phyloP scores from a whole-genome alignment of 2,113 vertebrate species.

The Progne subis region DNA sequence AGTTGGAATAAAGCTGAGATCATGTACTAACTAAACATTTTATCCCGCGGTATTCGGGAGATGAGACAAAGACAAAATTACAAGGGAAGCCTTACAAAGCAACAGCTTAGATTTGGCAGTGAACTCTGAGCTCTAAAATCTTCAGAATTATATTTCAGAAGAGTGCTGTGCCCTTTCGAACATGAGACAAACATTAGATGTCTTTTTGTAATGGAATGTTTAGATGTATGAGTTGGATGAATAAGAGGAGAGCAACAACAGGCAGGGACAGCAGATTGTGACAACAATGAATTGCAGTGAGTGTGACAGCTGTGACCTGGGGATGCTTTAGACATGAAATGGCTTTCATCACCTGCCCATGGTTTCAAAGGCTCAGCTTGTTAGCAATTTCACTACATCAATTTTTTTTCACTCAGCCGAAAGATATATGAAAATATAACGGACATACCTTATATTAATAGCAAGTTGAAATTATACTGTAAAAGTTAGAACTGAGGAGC shows the following conservation, averaged over 20 bases:
- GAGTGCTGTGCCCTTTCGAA: slow-evolving; percentile 55
- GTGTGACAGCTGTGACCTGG: slow-evolving; percentile 70
- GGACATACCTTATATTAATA: background rate
- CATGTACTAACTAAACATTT: slow-evolving; percentile 46
- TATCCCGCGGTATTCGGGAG: background rate
- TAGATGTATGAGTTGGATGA: slow-evolving; percentile 71
- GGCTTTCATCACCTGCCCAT: slow-evolving; percentile 64
- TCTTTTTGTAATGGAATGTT: slow-evolving; percentile 70
- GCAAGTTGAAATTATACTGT: background rate
- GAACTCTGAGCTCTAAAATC: slow-evolving; percentile 45
- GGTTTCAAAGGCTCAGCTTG: slow-evolving; percentile 55
- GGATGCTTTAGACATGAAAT: slow-evolving; percentile 65
- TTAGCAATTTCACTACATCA: slow-evolving; percentile 38
- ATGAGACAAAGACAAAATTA: slow-evolving; percentile 46
- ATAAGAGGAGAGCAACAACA: slow-evolving; percentile 60
- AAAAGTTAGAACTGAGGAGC: background rate
- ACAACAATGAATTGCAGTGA: slow-evolving; percentile 69
- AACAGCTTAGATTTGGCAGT: slow-evolving; percentile 32
- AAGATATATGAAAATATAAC: slow-evolving; percentile 29
- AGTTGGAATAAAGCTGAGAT: slow-evolving; percentile 46
- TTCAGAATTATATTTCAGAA: slow-evolving; percentile 50
- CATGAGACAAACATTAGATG: slow-evolving; percentile 61
- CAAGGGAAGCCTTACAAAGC: slow-evolving; percentile 18
- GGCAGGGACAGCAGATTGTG: slow-evolving; percentile 67
- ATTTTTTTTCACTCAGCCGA: background rate